Evolutionary conservation across 2,888 invertebrate species (phyloP), one percentile per base, ranked within the genome.

Genomic region (Theretra japonica): DNA sequence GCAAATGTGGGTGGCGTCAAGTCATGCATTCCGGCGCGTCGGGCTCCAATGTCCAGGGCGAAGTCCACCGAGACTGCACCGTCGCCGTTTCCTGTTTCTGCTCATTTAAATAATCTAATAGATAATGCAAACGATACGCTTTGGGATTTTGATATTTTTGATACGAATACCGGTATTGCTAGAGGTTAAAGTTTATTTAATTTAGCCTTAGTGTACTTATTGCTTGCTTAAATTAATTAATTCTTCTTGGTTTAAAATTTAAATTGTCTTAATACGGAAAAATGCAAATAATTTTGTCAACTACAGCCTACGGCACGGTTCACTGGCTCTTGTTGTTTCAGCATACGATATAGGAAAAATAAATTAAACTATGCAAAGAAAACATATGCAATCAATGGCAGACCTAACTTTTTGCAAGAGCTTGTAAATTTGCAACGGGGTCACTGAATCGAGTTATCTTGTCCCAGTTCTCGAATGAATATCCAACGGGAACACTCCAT

Each of bases 1-100:
- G n/a, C n/a, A 15, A 62, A 62, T 21, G 8, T 41, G 33, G 21
- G 11, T 21, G 62, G 57, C 57, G n/a, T 57, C 41, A n/a, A 33
- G 21, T n/a, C 33, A 33, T 33, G 41, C 21, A 65, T 65, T 48
- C 48, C 48, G 53, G 19, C n/a, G 53, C 48, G 21, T 23, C 21
- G 65, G 41, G 41, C 23, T 48, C 65, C 48, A 65, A 65, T 17
- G 65, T 65, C 23, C 48, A 65, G 58, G 70, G 33, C 69, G 53
- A 56, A 59, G 70, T 70, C 70, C 59, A 41, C 25, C 25, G 70
- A 33, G 70, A 70, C 41, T 41, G 70, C 23, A 48, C 59, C 58
- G 58, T 48, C 33, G 41, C 58, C 17, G 53, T 53, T 70, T 48
- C 48, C 65, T 65, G 65, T 65, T 53, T 41, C 23, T 6, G 4